Base-by-base conservation (phyloP, 2,797 vertebrate species). In the Sus cebifrons region DNA sequence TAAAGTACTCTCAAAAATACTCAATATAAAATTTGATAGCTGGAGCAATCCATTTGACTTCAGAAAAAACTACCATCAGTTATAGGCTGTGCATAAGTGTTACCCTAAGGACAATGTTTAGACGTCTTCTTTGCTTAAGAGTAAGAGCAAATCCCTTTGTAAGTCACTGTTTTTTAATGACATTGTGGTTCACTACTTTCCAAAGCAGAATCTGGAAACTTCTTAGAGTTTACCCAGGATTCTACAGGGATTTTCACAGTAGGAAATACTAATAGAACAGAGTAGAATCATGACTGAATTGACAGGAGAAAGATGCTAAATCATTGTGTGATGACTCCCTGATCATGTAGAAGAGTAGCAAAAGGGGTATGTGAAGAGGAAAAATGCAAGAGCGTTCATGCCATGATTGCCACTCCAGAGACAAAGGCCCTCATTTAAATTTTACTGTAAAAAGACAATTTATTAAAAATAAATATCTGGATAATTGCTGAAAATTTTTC, bases 1-100 rank as follows among this genome's bases (percentile, higher is more conserved):
- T 94, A 95, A 96, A 78, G 95, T 89, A 86, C 54, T 71, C 49
- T n/a, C 52, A 70, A 83, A 95, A 65, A 29, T n/a, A 96, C 91
- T n/a, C 44, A n/a, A 65, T 49, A 17, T 49, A 94, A 77, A 93
- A 67, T 91, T 89, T 52, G 27, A 91, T 95, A 86, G 77, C 84
- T 96, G 15, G 29, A 92, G 58, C 32, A 96, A 67, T 1, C 0
- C 65, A 21, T 86, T 91, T 95, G 44, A 64, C 54, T 58, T 90
- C 62, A 49, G 84, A 79, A 95, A 95, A 84, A 18, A 36, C 12
- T 36, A 25, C 54, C 17, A 23, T 89, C 52, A 70, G 49, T 64
- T 79, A 79, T 70, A 86, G 91, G 65, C n/a, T 68, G 86, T 92
- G 20, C 56, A 0, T 77, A 91, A 94, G 25, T 71, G 81, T 83